These are phyloP conservation scores for Mesoligia furuncula DNA, from an alignment of 2,888 invertebrate species.

Conservation along the genomic window DNA sequence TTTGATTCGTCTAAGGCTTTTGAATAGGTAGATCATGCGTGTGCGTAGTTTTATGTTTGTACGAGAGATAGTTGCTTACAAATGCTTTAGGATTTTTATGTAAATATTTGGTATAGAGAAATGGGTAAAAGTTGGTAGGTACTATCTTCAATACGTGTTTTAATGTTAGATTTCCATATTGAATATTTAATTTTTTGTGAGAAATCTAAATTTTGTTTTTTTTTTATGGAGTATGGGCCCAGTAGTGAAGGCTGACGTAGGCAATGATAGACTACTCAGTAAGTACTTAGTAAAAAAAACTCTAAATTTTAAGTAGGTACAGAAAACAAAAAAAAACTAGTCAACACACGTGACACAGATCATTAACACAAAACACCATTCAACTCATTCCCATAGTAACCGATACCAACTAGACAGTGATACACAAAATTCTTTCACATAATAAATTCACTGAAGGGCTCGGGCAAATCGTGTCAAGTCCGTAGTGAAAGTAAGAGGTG, in stretches of 20 bases:
- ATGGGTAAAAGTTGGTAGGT: slow-evolving; percentile 36
- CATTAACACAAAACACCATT: slow-evolving; percentile 33
- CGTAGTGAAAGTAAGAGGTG: slow-evolving; percentile 80
- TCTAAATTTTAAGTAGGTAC: too few relatives aligned
- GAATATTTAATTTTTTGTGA: slow-evolving; percentile 2
- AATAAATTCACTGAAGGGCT: slow-evolving; percentile 72
- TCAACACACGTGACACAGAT: slow-evolving; percentile 17
- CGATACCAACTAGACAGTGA: slow-evolving; percentile 33
- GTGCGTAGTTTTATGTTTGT: slow-evolving; percentile 10
- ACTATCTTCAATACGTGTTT: slow-evolving; percentile 14
- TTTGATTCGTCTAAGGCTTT: slow-evolving; percentile 43
- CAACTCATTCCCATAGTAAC: slow-evolving; percentile 39
- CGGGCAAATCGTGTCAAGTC: slow-evolving; percentile 74
- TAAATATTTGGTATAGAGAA: slow-evolving; percentile 47
- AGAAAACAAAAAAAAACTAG: neutral
- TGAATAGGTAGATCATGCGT: slow-evolving; percentile 24
- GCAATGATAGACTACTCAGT: neutral
- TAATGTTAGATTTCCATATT: slow-evolving; percentile 13
- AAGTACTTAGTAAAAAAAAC: neutral
- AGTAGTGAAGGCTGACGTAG: too few relatives aligned
- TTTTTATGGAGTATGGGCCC: neutral
- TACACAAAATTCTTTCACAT: slow-evolving; percentile 56
- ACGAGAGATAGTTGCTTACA: slow-evolving; percentile 36
- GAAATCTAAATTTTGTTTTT: neutral
- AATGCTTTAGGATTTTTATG: slow-evolving; percentile 50